These are phyloP conservation scores for Philaethria dido DNA, from an alignment of 2,888 invertebrate species.

Conservation along the genomic window DNA sequence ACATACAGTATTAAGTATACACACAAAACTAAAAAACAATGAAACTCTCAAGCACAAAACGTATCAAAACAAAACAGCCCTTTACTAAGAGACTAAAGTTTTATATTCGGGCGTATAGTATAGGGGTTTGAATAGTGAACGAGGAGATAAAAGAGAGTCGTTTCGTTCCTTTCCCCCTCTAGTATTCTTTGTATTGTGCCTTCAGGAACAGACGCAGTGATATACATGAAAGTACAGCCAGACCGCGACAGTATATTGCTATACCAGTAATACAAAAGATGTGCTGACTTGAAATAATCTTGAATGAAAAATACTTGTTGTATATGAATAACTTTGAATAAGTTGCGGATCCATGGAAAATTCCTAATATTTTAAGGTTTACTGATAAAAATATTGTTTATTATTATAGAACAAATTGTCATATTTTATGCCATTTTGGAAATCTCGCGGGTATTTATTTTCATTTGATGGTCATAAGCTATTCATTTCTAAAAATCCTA, in stretches of 20 bases:
- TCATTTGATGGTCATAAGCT: too few relatives aligned
- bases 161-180: conserved; percentile 22
- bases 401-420: too few relatives aligned
- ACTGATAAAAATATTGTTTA: too few relatives aligned
- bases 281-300: conserved; percentile 19
- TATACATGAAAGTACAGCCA: conserved; percentile 19
- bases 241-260: conserved; percentile 25
- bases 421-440: too few relatives aligned
- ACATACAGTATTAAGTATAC: neutral
- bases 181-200: conserved; percentile 27
- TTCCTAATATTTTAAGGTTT: too few relatives aligned
- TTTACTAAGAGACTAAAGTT: conserved; percentile 20
- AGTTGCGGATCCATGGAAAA: neutral
- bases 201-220: conserved; percentile 21
- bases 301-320: conserved; percentile 3
- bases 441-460: too few relatives aligned
- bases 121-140: conserved; percentile 26
- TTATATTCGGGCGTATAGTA: conserved; percentile 20
- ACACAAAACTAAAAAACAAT: neutral
- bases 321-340: neutral
- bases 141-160: conserved; percentile 26
- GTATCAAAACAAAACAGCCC: conserved; percentile 11
- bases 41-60: neutral
- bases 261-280: conserved; percentile 16
- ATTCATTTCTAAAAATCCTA: too few relatives aligned